phyloP scores from a whole-genome alignment of 2,888 invertebrate species.

The Gasteruption jaculator region DNA sequence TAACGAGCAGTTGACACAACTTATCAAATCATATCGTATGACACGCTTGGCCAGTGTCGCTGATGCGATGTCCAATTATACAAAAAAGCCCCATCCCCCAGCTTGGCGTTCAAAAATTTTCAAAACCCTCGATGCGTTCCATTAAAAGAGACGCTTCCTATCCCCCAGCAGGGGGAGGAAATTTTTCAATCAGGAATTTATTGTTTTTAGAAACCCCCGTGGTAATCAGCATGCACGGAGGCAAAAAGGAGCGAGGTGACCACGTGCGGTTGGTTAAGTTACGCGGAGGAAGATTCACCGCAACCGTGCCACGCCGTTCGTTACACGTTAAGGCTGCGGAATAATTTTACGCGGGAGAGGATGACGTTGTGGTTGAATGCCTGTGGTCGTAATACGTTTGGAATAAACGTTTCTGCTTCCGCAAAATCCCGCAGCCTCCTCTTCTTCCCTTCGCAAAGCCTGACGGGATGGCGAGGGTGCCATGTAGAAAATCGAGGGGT shows the following conservation, averaged over 20 bases:
- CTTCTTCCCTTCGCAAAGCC: not conserved
- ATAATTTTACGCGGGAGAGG: constrained; percentile 17
- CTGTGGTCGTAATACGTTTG: constrained; percentile 21
- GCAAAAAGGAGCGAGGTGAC: too few relatives aligned
- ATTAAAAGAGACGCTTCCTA: too few relatives aligned
- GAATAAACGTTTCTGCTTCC: constrained; percentile 20
- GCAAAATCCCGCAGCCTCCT: constrained; percentile 16
- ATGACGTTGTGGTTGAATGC: constrained; percentile 14
- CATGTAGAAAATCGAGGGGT: constrained; percentile 17
- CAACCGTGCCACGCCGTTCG: not conserved
- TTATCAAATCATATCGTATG: constrained; percentile 47
- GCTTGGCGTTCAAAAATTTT: too few relatives aligned
- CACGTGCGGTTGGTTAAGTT: too few relatives aligned
- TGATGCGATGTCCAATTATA: constrained; percentile 25
- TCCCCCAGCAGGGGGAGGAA: too few relatives aligned
- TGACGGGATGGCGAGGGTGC: constrained; percentile 8
- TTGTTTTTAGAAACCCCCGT: too few relatives aligned
- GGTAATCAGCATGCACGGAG: too few relatives aligned
- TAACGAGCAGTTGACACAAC: constrained; percentile 51
- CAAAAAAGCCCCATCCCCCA: too few relatives aligned
- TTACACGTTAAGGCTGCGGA: constrained; percentile 2
- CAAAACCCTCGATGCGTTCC: too few relatives aligned
- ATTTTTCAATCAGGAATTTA: too few relatives aligned
- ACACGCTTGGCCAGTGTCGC: constrained; percentile 29
- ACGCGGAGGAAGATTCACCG: not conserved